phyloP scores from a whole-genome alignment of 2,888 invertebrate genomes.

The Acanthococcus lagerstroemiae region DNA sequence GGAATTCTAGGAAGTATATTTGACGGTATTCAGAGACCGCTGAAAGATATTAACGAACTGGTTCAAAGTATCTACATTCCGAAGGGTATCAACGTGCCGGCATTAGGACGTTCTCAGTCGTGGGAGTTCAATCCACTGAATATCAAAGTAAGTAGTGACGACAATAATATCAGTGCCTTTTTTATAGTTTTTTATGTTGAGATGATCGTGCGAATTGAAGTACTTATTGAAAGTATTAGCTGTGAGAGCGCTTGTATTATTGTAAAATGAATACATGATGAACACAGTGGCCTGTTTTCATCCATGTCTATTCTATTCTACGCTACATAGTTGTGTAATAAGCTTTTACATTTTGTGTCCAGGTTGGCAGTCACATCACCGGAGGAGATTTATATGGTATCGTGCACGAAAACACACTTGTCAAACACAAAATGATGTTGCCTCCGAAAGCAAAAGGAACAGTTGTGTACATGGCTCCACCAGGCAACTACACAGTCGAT shows the following conservation, averaged over 20 bases:
- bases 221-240: too few relatives aligned
- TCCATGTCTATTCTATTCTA: too few relatives aligned
- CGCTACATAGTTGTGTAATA: background rate
- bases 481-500: constrained; percentile 87
- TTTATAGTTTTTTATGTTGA: too few relatives aligned
- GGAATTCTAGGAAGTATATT: constrained; percentile 96
- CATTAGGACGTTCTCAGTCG: constrained; percentile 61
- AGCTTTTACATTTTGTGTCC: constrained; percentile 31
- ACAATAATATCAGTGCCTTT: too few relatives aligned
- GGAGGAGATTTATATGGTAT: constrained; percentile 95
- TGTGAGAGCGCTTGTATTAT: too few relatives aligned
- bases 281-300: too few relatives aligned
- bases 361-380: constrained; percentile 93
- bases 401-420: constrained; percentile 93
- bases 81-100: constrained; percentile 94
- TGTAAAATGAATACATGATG: too few relatives aligned
- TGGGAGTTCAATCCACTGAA: constrained; percentile 91
- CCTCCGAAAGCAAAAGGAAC: constrained; percentile 94
- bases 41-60: constrained; percentile 89
- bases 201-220: too few relatives aligned
- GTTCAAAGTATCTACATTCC: constrained; percentile 98
- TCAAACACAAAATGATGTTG: constrained; percentile 92
- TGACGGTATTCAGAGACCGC: constrained; percentile 98
- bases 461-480: constrained; percentile 85
- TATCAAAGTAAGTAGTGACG: constrained; percentile 60